Evolutionary conservation across 2,888 invertebrate species (phyloP), one percentile per base, ranked within the genome.

Genomic region (Thalpophila matura): DNA sequence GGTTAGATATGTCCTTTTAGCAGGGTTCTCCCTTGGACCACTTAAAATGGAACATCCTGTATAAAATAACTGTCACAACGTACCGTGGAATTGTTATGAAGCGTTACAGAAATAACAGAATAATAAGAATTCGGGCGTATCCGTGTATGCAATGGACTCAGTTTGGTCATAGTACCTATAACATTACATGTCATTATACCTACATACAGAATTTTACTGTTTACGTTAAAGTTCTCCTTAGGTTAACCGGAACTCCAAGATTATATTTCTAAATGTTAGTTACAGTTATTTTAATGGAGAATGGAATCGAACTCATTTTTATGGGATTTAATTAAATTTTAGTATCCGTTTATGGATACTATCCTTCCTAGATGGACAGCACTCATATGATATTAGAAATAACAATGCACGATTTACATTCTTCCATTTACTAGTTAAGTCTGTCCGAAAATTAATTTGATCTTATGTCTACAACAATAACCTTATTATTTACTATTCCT

Each of bases 31-130:
- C n/a, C n/a, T n/a, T n/a, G n/a, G n/a, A n/a, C n/a, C n/a, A n/a
- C n/a, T n/a, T n/a, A n/a, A n/a, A n/a, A n/a, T n/a, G n/a, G n/a
- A n/a, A n/a, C n/a, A n/a, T n/a, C n/a, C n/a, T n/a, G n/a, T n/a
- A n/a, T n/a, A n/a, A n/a, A n/a, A n/a, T 53, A 45, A 64, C 65
- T 53, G 65, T 38, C 20, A 18, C 10, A 14, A 27, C 9, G 12
- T 20, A 31, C 20, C 5, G 16, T 22, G 14, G 3, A 26, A 62
- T 7, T 42, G 46, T 42, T 31, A 35, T 40, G 24, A 35, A 22
- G 35, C 24, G 29, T 35, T 24, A 65, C 22, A 49, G 16, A 67
- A 27, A 40, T 45, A 65, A 54, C 54, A 37, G 35, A 35, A 31
- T 26, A 26, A 24, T n/a, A n/a, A 9, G 22, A 63, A 64, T 66